Evolutionary conservation across 2,797 vertebrate genomes (phyloP).

Genomic region (Gadopsis marmoratus): DNA sequence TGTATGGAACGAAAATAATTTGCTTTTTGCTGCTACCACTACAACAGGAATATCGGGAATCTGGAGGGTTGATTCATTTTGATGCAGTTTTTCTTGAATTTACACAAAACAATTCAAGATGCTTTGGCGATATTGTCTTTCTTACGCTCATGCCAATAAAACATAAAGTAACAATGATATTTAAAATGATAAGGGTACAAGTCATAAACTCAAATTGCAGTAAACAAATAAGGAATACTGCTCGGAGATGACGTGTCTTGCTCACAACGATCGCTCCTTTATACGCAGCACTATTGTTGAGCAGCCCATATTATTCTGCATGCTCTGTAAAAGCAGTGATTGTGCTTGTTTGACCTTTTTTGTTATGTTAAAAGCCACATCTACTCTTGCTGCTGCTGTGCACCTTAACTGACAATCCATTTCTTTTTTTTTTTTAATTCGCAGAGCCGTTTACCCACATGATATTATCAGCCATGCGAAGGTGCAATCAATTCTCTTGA

Average conservation of each 20-base stretch:
- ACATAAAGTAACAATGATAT: too few species aligned
- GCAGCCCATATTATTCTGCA: neutral
- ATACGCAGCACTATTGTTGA: neutral
- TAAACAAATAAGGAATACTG: neutral
- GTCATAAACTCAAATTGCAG: too few species aligned
- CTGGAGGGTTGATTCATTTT: neutral
- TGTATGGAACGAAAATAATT: too few species aligned
- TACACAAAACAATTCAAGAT: neutral
- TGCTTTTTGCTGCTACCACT: neutral
- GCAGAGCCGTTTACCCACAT: neutral
- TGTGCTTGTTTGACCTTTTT: neutral
- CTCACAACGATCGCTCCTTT: neutral
- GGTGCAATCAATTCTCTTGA: slow-evolving; percentile 4
- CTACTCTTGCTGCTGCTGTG: neutral
- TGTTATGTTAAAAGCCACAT: neutral
- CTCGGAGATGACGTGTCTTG: neutral
- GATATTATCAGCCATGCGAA: slow-evolving; percentile 10
- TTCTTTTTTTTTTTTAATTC: slow-evolving; percentile 11
- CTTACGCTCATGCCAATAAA: too few species aligned
- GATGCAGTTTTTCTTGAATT: neutral
- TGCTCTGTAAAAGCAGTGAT: neutral
- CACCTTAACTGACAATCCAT: slow-evolving; percentile 16
- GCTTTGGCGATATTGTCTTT: too few species aligned
- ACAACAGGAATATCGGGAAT: neutral
- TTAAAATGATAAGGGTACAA: too few species aligned